Conservation (phyloP, 1,140 invertebrate genomes). For the Sminthurides bifidus region DNA sequence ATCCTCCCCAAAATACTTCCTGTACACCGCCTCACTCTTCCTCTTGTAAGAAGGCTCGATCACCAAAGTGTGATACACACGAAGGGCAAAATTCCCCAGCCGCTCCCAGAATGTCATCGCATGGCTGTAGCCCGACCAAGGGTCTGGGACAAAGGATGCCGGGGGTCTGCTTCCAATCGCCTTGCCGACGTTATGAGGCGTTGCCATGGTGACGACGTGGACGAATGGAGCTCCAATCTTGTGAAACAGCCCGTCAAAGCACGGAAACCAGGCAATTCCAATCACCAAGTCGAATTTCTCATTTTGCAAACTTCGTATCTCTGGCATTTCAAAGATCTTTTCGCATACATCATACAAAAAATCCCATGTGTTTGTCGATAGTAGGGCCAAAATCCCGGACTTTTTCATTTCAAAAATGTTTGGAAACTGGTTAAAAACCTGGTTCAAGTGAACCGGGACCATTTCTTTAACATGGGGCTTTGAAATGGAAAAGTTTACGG, state of each 20-base stretch:
- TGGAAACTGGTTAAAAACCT: no score
- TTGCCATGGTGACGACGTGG: constrained; percentile 34
- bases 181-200: neutral
- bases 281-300: constrained; percentile 41
- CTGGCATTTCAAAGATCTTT: constrained; percentile 1
- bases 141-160: constrained; percentile 5
- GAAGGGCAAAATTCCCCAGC: constrained; percentile 9
- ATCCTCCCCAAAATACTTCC: constrained; percentile 26
- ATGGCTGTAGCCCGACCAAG: constrained; percentile 2
- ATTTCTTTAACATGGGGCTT: constrained; percentile 16
- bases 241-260: constrained; percentile 40
- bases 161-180: constrained; percentile 1
- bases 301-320: constrained; percentile 10
- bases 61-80: no score
- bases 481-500: constrained; percentile 8
- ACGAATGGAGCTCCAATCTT: constrained; percentile 37
- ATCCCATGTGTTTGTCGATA: neutral
- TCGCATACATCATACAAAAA: constrained; percentile 1
- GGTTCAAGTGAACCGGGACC: neutral
- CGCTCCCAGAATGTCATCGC: constrained; percentile 13
- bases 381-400: neutral
- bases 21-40: constrained; percentile 25
- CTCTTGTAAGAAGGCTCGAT: no score
- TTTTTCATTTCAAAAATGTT: constrained; percentile 7
- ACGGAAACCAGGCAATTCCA: constrained; percentile 39